Percentiles rank a stretch among this genome's conserved stretches.
Conservation (phyloP, 2,113 vertebrate species). For the Cacatua alba region DNA sequence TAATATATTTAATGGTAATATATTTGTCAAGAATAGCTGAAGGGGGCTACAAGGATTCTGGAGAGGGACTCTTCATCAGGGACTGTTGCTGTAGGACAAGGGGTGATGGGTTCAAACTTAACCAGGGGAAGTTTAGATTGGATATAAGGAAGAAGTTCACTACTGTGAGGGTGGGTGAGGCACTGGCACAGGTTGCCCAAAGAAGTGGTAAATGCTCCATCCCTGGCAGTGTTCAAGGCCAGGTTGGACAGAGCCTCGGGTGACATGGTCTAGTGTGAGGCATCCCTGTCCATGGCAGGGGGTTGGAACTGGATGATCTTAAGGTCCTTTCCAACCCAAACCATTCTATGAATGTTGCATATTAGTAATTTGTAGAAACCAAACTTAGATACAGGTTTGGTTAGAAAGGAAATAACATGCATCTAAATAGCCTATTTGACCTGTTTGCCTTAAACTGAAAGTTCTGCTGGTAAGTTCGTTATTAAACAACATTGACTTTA, state of each 20-base stretch:
- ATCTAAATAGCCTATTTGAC: neutral
- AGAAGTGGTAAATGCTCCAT: neutral
- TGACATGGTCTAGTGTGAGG: neutral
- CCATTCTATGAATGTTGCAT: neutral
- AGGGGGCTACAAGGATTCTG: neutral
- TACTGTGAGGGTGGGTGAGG: neutral
- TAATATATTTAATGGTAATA: neutral
- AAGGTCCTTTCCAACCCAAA: neutral
- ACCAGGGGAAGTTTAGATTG: neutral
- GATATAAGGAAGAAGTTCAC: neutral
- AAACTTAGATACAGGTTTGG: neutral
- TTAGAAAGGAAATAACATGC: neutral
- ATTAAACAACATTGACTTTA: neutral
- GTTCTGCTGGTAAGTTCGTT: neutral
- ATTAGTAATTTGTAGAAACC: constrained; percentile 8
- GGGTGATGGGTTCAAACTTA: neutral
- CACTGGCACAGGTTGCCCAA: neutral
- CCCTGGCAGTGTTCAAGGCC: neutral
- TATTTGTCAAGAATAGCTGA: neutral
- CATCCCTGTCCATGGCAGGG: neutral
- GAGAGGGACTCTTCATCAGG: neutral
- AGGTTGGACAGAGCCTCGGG: neutral
- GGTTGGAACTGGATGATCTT: neutral
- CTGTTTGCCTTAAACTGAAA: neutral
- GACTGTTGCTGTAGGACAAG: neutral